Base-by-base conservation (phyloP, 2,113 vertebrate genomes). In the Microcebus jonahi region DNA sequence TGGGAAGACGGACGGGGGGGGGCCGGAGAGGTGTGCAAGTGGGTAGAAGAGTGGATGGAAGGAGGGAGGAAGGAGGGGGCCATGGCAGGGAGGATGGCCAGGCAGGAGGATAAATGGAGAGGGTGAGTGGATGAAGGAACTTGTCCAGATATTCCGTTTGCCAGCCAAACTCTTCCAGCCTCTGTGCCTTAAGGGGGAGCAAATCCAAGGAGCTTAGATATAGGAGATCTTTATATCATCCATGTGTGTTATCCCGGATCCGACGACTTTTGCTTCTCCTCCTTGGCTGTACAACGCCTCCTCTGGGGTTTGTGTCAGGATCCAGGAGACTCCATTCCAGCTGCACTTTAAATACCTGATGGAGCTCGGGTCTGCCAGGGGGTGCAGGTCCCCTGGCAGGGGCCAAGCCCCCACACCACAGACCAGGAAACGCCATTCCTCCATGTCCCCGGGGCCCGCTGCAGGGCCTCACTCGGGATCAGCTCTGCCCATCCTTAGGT, bases 381-480 rank as follows among this genome's bases (percentile, higher is more conserved):
- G 53, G 67, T 21, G 45, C 39, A 45, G 31, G 61, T 65, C 67
- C 45, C 36, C 50, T 68, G 3, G 36, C 23, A n/a, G 7, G 29
- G 10, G 12, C 70, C 85, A 36, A 13, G 81, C 8, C 23, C 25
- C 88, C 75, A 27, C 2, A 21, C 17, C 50, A 61, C 36, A 27
- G 27, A 59, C 27, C 34, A 10, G 79, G 67, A 90, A 50, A 7
- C 23, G 7, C 25, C 34, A 1, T 48, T 88, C 67, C 3, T 15
- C 65, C 31, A 20, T 53, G 87, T 87, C 67, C 63, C 6, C 8
- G 25, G 17, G 67, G 21, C 93, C 85, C 45, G 8, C 63, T 27
- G 0, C 8, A 0, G 70, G n/a, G 9, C 23, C 91, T 4, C 81
- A 36, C 1, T 3, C 63, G 23, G 13, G 8, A 6, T 7, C 18